These are phyloP conservation scores for Patella vulgata DNA, from an alignment of 1,140 invertebrate genomes.

Conservation along the genomic window DNA sequence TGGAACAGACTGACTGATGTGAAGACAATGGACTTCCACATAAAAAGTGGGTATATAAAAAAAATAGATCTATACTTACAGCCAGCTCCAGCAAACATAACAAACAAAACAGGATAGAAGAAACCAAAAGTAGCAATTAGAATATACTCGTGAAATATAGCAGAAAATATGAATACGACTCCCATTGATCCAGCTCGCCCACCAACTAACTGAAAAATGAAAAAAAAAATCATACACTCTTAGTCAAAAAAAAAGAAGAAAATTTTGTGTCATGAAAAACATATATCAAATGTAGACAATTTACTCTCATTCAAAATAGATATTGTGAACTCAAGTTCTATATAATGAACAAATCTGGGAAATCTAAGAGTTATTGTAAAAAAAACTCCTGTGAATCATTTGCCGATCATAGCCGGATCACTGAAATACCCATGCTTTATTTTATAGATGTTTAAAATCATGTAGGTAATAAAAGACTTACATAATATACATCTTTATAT, in stretches of 20 bases:
- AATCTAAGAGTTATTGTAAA: too few relatives aligned
- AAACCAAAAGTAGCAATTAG: constrained; percentile 81
- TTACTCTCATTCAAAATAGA: not conserved
- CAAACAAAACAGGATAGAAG: constrained; percentile 86
- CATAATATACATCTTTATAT: constrained; percentile 83
- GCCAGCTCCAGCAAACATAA: constrained; percentile 69
- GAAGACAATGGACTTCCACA: too few relatives aligned
- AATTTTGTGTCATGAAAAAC: too few relatives aligned
- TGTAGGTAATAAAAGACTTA: constrained; percentile 59
- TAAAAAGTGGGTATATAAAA: too few relatives aligned
- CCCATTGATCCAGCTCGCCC: constrained; percentile 68
- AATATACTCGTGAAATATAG: constrained; percentile 87
- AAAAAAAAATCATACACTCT: not conserved
- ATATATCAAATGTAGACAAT: too few relatives aligned
- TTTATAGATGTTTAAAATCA: too few relatives aligned
- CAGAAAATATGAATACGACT: constrained; percentile 73
- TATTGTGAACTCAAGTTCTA: too few relatives aligned
- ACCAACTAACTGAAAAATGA: constrained; percentile 61
- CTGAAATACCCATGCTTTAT: too few relatives aligned
- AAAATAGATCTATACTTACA: constrained; percentile 56
- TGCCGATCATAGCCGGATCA: too few relatives aligned
- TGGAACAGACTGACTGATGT: too few relatives aligned
- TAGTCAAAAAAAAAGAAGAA: not conserved
- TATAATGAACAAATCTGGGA: too few relatives aligned
- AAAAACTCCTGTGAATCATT: too few relatives aligned